Conservation (phyloP, 2,113 vertebrate species). For the Oxyura jamaicensis region DNA sequence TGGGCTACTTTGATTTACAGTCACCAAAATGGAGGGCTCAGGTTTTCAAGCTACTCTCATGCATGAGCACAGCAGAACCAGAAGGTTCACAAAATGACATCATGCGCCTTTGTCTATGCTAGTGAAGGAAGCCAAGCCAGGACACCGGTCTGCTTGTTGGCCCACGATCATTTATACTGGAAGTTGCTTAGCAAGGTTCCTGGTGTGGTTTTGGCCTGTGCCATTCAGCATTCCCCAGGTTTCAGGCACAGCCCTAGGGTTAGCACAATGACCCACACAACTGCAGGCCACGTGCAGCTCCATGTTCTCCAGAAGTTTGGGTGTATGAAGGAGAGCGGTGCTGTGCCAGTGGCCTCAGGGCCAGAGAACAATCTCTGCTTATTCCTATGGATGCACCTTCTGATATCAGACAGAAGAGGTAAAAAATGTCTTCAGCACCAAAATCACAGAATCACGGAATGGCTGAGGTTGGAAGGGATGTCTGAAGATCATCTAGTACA, state of each 20-base stretch:
- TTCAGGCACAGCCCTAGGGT: neutral
- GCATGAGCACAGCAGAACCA: neutral
- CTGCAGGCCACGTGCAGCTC: neutral
- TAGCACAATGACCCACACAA: neutral
- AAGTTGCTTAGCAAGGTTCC: neutral
- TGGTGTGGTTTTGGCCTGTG: neutral
- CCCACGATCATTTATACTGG: neutral
- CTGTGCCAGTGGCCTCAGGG: neutral
- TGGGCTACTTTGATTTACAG: neutral
- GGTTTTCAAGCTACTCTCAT: neutral
- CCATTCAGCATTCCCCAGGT: neutral
- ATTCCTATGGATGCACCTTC: neutral
- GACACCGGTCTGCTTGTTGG: neutral
- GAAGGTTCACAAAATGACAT: neutral
- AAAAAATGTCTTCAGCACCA: neutral
- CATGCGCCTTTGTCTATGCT: neutral
- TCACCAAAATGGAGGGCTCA: neutral
- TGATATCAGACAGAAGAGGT: neutral
- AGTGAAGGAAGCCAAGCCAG: neutral
- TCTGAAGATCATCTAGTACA: too few species aligned
- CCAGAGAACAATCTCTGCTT: neutral
- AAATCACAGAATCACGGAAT: neutral
- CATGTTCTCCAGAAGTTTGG: neutral
- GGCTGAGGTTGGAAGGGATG: too few species aligned
- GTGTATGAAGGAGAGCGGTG: rapidly evolving